Evolutionary conservation across 2,113 vertebrate genomes (phyloP).

Genomic region (Conger conger): DNA sequence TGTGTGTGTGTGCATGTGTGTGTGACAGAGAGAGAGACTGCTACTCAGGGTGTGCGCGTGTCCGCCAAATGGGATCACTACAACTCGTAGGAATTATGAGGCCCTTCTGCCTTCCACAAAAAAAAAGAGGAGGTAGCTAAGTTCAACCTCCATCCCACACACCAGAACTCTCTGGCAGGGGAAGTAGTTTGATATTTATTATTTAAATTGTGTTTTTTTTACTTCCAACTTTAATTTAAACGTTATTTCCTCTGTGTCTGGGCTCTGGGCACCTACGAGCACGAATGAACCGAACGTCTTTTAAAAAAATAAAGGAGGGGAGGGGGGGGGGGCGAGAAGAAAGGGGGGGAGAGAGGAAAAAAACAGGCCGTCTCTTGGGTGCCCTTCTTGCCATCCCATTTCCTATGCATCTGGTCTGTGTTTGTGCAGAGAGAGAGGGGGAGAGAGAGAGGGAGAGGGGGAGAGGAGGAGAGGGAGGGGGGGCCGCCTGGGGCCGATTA

Average conservation of each 20-base stretch:
- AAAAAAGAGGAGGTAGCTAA: slow-evolving; percentile 51
- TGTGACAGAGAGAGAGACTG: neutral
- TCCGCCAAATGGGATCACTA: slow-evolving; percentile 47
- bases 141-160: slow-evolving; percentile 69
- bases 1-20: slow-evolving; percentile 32
- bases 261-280: slow-evolving; percentile 66
- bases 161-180: slow-evolving; percentile 58
- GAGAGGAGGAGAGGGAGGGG: slow-evolving; percentile 74
- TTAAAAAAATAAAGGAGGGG: slow-evolving; percentile 53
- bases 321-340: slow-evolving; percentile 30
- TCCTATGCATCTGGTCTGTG: slow-evolving; percentile 80
- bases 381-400: slow-evolving; percentile 86
- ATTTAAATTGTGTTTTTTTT: slow-evolving; percentile 63
- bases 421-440: slow-evolving; percentile 78
- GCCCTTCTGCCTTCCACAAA: slow-evolving; percentile 50
- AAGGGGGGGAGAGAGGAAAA: slow-evolving; percentile 50
- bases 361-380: slow-evolving; percentile 81
- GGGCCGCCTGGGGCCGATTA: slow-evolving; percentile 88
- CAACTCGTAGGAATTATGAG: slow-evolving; percentile 55
- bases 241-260: slow-evolving; percentile 71
- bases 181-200: slow-evolving; percentile 64
- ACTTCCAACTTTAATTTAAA: slow-evolving; percentile 68
- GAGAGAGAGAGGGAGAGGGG: slow-evolving; percentile 73
- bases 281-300: slow-evolving; percentile 62
- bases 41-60: slow-evolving; percentile 28